Evolutionary conservation across 2,888 invertebrate species (phyloP), one percentile per base, ranked within the genome.

Genomic region (Caenorhabditis panamensis): DNA sequence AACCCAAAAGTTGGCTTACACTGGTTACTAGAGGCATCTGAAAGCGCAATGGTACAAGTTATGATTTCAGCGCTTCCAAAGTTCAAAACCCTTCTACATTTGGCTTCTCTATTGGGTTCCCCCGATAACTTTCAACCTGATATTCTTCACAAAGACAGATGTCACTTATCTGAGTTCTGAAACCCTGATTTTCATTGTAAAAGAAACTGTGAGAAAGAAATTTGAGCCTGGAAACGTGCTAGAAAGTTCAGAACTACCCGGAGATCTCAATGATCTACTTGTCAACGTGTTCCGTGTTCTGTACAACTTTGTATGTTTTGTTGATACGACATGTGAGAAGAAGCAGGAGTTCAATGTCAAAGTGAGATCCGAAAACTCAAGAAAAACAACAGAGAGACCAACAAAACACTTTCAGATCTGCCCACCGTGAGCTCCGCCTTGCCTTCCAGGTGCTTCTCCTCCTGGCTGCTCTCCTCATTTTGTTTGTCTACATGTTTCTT

Each of bases 51-150:
- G n/a, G n/a, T n/a, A n/a, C n/a, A n/a, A n/a, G n/a, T n/a, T n/a
- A n/a, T n/a, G n/a, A n/a, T 67, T 28, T 4, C 36, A 18, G 20
- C 16, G 16, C 0, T 31, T 47, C n/a, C 58, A 68, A 49, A 20
- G n/a, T 9, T 24, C 44, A 6, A 58, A 47, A 20, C 22, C 41
- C 0, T 49, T 44, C 47, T 20, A 26, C 11, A 31, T 67, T 13
- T 5, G 20, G 3, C 13, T 58, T 0, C 8, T 68, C n/a, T 68
- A 68, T 22, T 68, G 68, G 68, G 24, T 68, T 18, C 56, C 59
- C 1, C 31, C 68, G 16, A 13, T 58, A 2, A 2, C 47, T 1
- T 47, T 68, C 41, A 44, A 24, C 18, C 11, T 37, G 2, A 2
- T 67, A n/a, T 37, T 44, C 56, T 67, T 51, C 18, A 44, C 28